Evolutionary conservation across 2,113 vertebrate species (phyloP).

Genomic region (Dolichotis patagonum): DNA sequence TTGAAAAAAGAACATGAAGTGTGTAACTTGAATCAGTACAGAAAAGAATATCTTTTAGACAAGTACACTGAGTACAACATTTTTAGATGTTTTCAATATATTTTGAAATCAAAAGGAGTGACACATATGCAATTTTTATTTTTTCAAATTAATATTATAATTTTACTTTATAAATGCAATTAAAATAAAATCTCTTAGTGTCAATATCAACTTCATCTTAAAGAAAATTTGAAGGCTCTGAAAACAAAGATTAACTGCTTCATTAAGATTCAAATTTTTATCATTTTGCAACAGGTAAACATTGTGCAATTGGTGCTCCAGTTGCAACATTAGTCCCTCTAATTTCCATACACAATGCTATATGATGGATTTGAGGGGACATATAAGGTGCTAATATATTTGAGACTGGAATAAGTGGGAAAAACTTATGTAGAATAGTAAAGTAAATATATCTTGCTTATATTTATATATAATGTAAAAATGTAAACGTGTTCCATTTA

Average conservation of each 20-base stretch:
- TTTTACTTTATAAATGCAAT: neutral
- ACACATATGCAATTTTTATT: neutral
- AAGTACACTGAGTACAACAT: neutral
- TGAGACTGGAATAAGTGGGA: neutral
- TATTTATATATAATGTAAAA: neutral
- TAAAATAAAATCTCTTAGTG: neutral
- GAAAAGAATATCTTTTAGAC: neutral
- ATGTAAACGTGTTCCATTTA: neutral
- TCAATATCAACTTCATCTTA: neutral
- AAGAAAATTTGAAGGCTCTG: neutral
- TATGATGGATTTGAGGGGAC: neutral
- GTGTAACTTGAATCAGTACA: neutral
- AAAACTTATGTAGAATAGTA: neutral
- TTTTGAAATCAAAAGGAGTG: neutral
- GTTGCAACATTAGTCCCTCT: neutral
- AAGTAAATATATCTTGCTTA: neutral
- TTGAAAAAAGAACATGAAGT: neutral
- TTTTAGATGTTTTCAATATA: slow-evolving; percentile 21
- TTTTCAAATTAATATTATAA: neutral
- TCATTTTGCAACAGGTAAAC: neutral
- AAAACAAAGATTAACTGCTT: neutral
- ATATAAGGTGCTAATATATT: neutral
- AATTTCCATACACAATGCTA: neutral
- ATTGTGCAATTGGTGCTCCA: neutral
- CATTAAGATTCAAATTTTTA: slow-evolving; percentile 39